These are phyloP conservation scores for Nannoperca australis DNA, from an alignment of 2,797 vertebrate genomes.

Conservation along the genomic window DNA sequence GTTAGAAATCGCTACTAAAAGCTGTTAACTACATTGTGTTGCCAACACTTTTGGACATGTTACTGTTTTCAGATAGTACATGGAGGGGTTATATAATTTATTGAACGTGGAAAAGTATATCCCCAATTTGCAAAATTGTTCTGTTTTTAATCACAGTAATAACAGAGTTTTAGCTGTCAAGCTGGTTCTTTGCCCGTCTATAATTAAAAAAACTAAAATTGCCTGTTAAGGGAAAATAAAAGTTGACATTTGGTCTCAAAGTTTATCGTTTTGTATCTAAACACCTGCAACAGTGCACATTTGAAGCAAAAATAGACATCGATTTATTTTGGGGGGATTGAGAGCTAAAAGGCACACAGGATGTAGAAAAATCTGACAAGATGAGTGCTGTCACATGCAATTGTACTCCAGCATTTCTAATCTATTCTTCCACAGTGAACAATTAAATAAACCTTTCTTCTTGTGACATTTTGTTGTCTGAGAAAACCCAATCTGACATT, in stretches of 20 bases:
- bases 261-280: constrained; percentile 61
- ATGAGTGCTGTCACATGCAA: background rate
- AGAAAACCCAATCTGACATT: constrained; percentile 17
- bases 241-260: constrained; percentile 70
- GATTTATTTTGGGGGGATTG: constrained; percentile 34
- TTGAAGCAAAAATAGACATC: constrained; percentile 31
- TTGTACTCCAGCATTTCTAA: constrained; percentile 23
- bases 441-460: constrained; percentile 22
- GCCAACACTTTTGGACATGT: constrained; percentile 58
- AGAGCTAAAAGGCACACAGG: constrained; percentile 31
- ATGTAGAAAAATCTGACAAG: constrained; percentile 24
- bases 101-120: constrained; percentile 69
- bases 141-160: constrained; percentile 78
- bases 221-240: constrained; percentile 65
- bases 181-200: constrained; percentile 63
- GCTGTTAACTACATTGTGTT: constrained; percentile 48
- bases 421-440: constrained; percentile 8
- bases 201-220: constrained; percentile 76
- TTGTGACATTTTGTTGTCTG: constrained; percentile 14
- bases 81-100: constrained; percentile 70
- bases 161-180: constrained; percentile 73
- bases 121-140: constrained; percentile 67
- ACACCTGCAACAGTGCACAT: constrained; percentile 38
- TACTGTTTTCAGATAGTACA: constrained; percentile 59
- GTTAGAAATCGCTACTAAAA: constrained; percentile 45